Percentiles rank a stretch among this genome's conserved stretches.
Evolutionary conservation across 2,113 vertebrate species (phyloP).

Genomic region (Solea solea): DNA sequence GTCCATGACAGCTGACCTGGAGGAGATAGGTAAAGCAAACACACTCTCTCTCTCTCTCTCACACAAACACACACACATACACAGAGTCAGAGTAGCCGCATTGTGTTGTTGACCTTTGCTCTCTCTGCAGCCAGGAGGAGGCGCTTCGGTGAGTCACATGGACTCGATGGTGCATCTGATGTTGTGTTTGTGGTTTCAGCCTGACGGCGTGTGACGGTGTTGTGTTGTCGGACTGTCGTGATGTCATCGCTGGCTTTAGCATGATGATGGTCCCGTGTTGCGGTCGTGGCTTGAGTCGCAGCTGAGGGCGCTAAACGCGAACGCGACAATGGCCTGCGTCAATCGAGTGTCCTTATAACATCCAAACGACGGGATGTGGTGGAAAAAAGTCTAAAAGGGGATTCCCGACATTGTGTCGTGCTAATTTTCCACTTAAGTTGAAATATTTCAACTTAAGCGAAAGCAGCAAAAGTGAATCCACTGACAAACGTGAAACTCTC

Average conservation of each 20-base stretch:
- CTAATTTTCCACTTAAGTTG: too few relatives aligned
- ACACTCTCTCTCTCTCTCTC: slow-evolving; percentile 4
- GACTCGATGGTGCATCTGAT: not conserved
- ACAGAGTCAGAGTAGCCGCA: slow-evolving; percentile 13
- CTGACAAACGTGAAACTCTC: not conserved
- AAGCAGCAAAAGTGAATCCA: too few relatives aligned
- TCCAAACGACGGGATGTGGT: too few relatives aligned
- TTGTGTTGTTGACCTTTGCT: slow-evolving; percentile 57
- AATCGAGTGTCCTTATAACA: too few relatives aligned
- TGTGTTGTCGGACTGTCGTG: slow-evolving; percentile 3
- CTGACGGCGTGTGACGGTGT: not conserved
- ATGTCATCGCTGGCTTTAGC: not conserved
- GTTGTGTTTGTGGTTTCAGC: not conserved
- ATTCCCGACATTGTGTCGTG: too few relatives aligned
- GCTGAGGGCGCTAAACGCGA: not conserved
- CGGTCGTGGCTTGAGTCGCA: not conserved
- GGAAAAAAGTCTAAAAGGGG: too few relatives aligned
- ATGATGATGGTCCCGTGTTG: not conserved
- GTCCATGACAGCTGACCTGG: slow-evolving; percentile 97
- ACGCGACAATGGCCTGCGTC: too few relatives aligned
- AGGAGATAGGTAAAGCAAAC: slow-evolving; percentile 89
- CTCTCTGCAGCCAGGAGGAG: slow-evolving; percentile 88
- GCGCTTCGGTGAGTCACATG: slow-evolving; percentile 91
- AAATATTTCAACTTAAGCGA: too few relatives aligned
- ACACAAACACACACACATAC: slow-evolving; percentile 27